Percentiles rank a stretch among this genome's conserved stretches.
Evolutionary conservation across 2,113 vertebrate genomes (phyloP).

Genomic region (Vulpes lagopus): DNA sequence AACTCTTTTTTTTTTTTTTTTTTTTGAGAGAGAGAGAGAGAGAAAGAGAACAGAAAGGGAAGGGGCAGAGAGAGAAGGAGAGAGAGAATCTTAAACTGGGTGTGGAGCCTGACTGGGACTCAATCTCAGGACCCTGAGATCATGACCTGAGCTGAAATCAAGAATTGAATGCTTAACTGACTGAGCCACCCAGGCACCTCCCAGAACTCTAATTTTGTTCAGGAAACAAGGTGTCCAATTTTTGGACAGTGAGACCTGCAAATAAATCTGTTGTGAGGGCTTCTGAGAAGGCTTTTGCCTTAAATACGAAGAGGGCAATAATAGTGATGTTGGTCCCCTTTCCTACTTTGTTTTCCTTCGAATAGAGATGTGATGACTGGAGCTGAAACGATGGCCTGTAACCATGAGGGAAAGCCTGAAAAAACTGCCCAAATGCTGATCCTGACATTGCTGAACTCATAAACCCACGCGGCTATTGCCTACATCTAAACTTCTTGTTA

Average conservation of each 20-base stretch:
- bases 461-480: not conserved
- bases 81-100: not conserved
- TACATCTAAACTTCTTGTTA: not conserved
- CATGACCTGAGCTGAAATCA: not conserved
- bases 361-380: not conserved
- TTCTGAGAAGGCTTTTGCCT: not conserved
- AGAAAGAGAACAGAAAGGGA: not conserved
- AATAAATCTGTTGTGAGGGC: not conserved
- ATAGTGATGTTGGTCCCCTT: not conserved
- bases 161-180: not conserved
- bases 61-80: not conserved
- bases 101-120: not conserved
- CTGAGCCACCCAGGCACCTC: not conserved
- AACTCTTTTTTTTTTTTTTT: not conserved
- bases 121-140: not conserved
- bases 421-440: not conserved
- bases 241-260: not conserved
- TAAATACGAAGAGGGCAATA: not conserved
- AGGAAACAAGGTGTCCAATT: not conserved
- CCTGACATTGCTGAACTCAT: not conserved
- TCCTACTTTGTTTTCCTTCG: not conserved
- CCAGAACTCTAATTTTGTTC: not conserved
- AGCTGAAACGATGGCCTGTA: not conserved
- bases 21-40: not conserved
- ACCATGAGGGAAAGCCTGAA: not conserved